These are phyloP conservation scores for Apamea sordens DNA, from an alignment of 2,888 invertebrate genomes.

Conservation along the genomic window DNA sequence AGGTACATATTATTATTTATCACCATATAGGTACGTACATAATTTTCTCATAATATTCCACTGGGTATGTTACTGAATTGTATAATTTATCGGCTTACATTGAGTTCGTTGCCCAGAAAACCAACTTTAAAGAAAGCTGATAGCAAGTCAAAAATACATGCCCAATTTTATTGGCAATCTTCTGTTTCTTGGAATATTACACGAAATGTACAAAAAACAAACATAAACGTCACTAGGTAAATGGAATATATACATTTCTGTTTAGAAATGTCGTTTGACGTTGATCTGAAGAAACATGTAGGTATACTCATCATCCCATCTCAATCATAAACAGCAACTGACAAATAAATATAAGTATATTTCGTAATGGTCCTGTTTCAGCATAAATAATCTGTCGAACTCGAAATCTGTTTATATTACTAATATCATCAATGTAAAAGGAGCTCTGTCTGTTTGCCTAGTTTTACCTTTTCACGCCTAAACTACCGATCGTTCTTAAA, in stretches of 20 bases:
- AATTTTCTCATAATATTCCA: neutral
- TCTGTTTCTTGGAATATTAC: neutral
- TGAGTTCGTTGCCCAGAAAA: neutral
- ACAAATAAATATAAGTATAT: conserved; percentile 21
- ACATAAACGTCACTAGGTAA: neutral
- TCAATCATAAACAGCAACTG: conserved; percentile 11
- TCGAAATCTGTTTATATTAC: conserved; percentile 10
- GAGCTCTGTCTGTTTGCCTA: neutral
- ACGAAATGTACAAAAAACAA: neutral
- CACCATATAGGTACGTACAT: neutral
- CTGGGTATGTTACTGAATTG: neutral
- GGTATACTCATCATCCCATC: conserved; percentile 10
- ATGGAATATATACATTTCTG: conserved; percentile 5
- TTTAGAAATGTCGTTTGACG: conserved; percentile 6
- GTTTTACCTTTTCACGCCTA: neutral
- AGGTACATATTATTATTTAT: neutral
- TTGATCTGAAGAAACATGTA: conserved; percentile 7
- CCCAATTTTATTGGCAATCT: neutral
- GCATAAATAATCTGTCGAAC: neutral
- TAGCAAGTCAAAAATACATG: neutral
- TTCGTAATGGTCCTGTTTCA: neutral
- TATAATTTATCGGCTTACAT: neutral
- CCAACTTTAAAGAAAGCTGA: neutral
- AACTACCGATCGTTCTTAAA: neutral
- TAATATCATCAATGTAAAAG: neutral